A percentile compares a stretch with the other conserved stretches of the same genome.
These are phyloP conservation scores for Aphrophora alni DNA, from an alignment of 2,888 invertebrate genomes.

Conservation along the genomic window DNA sequence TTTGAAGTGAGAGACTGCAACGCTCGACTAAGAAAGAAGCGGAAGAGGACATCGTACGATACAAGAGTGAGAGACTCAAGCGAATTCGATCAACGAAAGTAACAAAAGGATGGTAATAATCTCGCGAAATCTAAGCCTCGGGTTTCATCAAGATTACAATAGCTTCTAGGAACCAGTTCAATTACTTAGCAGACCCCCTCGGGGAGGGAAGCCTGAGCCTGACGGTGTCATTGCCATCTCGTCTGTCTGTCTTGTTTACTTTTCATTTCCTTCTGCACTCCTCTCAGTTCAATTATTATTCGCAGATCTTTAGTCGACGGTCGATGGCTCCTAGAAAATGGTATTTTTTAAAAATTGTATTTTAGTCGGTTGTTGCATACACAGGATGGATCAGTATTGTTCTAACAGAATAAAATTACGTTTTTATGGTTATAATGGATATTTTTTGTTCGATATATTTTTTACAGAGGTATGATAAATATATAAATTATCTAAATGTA, in stretches of 20 bases:
- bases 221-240: neutral
- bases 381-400: too few relatives aligned
- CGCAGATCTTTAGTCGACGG: neutral
- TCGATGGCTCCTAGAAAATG: neutral
- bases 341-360: too few relatives aligned
- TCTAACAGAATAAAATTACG: too few relatives aligned
- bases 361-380: too few relatives aligned
- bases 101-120: neutral
- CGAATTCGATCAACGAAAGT: conserved; percentile 2
- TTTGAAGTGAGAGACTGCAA: neutral
- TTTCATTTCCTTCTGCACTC: conserved; percentile 2
- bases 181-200: conserved; percentile 6
- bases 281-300: neutral
- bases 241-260: conserved; percentile 4
- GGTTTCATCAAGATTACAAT: neutral
- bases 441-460: too few relatives aligned
- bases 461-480: too few relatives aligned
- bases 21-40: neutral
- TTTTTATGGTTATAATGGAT: too few relatives aligned
- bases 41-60: neutral
- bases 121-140: neutral
- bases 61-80: neutral
- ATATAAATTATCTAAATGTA: too few relatives aligned
- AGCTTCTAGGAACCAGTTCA: neutral
- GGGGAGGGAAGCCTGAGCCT: neutral